Base-by-base conservation (phyloP, 2,113 vertebrate species). In the Redunca redunca region DNA sequence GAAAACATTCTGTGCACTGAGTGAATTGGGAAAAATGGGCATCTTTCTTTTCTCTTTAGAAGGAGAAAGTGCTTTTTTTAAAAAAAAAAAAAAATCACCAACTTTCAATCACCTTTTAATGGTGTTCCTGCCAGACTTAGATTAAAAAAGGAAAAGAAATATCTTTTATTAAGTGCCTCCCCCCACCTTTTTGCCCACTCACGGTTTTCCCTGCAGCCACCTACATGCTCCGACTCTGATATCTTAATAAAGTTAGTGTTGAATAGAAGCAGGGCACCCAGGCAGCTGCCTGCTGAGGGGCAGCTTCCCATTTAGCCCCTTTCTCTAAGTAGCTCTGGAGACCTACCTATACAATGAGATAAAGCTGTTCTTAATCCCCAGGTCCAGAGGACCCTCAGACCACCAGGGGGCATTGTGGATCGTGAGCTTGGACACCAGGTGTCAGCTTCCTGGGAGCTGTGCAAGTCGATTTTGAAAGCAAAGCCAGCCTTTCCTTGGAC, bases 101-200 rank as follows among this genome's bases (percentile, higher is more conserved):
- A 97, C 98, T 98, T 98, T 99, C 98, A 95, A 96, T 98, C 97
- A 98, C 94, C 83, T 81, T 97, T 96, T 96, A 97, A 97, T 17
- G 4, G 93, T 95, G 80, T 97, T 97, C 53, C 95, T 96, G 97
- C 71, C 87, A 98, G 96, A 95, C 90, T 97, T 95, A 98, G 96
- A 98, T 97, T 98, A 94, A 96, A 98, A 98, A 94, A 87, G 88
- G 82, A 94, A 95, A 97, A 95, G 95, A 98, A 97, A 96, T 96
- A 91, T 96, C 92, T 97, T 98, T 97, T 97, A 98, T 98, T 98
- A 98, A 98, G 96, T 77, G n/a, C 83, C 84, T 86, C 78, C 60
- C 53, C 90, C 87, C 50, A 13, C 67, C 82, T 58, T 85, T 95
- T 74, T 71, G 83, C 78, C 83, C 33, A 28, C 83, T 97, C 91